phyloP scores from a whole-genome alignment of 2,113 vertebrate species.

The Redunca redunca region DNA sequence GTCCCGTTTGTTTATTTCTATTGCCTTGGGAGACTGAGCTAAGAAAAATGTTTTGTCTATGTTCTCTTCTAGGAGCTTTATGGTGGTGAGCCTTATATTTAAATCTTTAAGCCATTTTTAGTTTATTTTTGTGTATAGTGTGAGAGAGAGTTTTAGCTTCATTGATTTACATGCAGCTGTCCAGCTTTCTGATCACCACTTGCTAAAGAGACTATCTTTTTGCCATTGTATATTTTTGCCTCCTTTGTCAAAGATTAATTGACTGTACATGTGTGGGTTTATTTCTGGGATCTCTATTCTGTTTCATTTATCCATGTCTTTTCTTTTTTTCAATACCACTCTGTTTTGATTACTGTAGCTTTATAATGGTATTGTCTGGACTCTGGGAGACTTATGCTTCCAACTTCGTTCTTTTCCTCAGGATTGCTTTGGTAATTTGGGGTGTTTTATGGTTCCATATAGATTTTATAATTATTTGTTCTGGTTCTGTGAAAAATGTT shows the following conservation, averaged over 20 bases:
- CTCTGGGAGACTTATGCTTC: not conserved
- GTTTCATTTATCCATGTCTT: not conserved
- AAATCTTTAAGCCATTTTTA: not conserved
- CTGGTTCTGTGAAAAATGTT: not conserved
- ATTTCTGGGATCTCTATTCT: not conserved
- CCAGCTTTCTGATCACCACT: not conserved
- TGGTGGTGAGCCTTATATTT: not conserved
- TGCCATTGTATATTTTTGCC: not conserved
- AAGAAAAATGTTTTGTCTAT: not conserved
- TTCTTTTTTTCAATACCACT: not conserved
- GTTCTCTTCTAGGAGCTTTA: not conserved
- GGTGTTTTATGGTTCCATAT: not conserved
- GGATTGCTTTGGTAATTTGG: not conserved
- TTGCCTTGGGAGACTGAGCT: not conserved
- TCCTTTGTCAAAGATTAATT: not conserved
- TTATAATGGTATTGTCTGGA: not conserved
- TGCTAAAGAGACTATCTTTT: not conserved
- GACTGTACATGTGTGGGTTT: not conserved
- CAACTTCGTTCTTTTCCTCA: not conserved
- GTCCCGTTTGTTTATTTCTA: not conserved
- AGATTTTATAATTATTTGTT: not conserved
- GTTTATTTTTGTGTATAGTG: not conserved
- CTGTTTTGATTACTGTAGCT: not conserved
- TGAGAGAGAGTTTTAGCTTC: not conserved
- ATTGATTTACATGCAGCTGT: not conserved